Percentiles rank a stretch among this genome's conserved stretches.
Conservation (phyloP, 2,888 invertebrate species). For the Melieria crassipennis region DNA sequence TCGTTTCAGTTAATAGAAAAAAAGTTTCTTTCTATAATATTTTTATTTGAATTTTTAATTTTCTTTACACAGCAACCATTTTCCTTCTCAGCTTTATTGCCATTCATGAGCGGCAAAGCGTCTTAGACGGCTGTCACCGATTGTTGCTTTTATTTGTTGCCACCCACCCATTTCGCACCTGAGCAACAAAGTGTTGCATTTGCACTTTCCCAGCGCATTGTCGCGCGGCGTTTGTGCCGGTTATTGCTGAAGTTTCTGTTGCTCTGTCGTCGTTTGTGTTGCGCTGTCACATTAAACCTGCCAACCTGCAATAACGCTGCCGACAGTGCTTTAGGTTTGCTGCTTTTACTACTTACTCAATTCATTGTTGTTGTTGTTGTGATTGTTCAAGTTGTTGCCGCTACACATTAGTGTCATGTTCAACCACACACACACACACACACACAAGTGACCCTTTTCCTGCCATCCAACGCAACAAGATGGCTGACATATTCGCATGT, state of each 20-base stretch:
- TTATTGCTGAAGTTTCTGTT: neutral
- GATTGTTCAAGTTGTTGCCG: constrained; percentile 27
- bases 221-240: neutral
- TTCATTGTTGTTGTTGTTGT: constrained; percentile 7
- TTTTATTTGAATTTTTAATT: neutral
- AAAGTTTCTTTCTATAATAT: neutral
- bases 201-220: constrained; percentile 31
- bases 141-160: neutral
- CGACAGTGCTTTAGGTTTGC: neutral
- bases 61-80: too few species aligned
- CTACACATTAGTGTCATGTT: constrained; percentile 46
- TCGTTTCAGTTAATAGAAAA: neutral
- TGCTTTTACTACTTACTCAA: constrained; percentile 1
- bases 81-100: too few species aligned
- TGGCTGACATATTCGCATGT: constrained; percentile 40
- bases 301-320: neutral
- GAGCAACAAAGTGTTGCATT: constrained; percentile 25
- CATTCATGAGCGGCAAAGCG: too few species aligned
- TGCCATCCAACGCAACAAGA: constrained; percentile 10
- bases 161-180: constrained; percentile 11
- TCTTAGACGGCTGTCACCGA: too few species aligned
- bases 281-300: neutral
- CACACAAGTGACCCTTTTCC: neutral
- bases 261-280: neutral
- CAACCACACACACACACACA: constrained; percentile 40